phyloP scores from a whole-genome alignment of 2,113 vertebrate genomes.

The Tyrannus savana region DNA sequence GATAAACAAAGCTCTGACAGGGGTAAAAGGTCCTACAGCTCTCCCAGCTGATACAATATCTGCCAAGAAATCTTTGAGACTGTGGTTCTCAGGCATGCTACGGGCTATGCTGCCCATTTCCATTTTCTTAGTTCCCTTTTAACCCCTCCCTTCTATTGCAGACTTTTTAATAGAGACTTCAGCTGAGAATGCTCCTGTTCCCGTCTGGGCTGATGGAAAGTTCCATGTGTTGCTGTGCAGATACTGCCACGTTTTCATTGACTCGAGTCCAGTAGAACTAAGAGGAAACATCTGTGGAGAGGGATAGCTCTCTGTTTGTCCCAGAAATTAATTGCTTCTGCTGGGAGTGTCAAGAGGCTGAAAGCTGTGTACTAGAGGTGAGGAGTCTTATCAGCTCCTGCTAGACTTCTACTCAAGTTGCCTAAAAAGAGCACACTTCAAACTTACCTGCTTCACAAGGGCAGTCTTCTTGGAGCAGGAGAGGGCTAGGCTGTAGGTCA shows the following conservation, averaged over 20 bases:
- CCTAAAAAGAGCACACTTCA: background rate
- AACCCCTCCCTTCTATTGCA: constrained; percentile 27
- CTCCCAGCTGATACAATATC: background rate
- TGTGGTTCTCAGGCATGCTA: constrained; percentile 25
- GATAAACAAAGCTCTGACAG: constrained; percentile 11
- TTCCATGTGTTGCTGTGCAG: constrained; percentile 59
- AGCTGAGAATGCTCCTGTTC: background rate
- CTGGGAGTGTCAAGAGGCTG: background rate
- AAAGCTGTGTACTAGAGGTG: background rate
- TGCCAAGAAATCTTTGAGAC: constrained; percentile 19
- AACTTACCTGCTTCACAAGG: background rate
- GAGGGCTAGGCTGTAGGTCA: background rate
- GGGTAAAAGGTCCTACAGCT: constrained; percentile 12
- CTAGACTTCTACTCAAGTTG: background rate
- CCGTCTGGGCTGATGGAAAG: constrained; percentile 58
- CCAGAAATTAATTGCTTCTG: constrained; percentile 62
- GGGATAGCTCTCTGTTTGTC: constrained; percentile 64
- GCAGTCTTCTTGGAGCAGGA: background rate
- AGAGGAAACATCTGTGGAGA: constrained; percentile 75
- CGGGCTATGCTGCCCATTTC: background rate
- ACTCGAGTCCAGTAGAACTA: constrained; percentile 53
- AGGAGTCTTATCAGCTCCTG: background rate
- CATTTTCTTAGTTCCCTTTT: constrained; percentile 30
- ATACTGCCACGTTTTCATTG: constrained; percentile 79
- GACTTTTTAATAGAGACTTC: constrained; percentile 6